Base-by-base conservation (phyloP, 2,888 invertebrate species). In the Drosophila mimica region DNA sequence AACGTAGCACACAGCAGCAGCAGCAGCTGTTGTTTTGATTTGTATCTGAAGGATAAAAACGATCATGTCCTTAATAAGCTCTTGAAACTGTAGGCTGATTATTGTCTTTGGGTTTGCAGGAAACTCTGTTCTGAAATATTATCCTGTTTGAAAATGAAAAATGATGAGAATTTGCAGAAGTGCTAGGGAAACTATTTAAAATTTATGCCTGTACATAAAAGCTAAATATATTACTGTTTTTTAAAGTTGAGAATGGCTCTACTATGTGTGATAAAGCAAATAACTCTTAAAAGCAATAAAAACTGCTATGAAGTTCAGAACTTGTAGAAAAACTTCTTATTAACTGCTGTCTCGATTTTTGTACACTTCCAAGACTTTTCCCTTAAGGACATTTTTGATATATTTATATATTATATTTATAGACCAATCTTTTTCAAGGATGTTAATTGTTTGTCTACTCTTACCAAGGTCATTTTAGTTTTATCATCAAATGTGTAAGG, bases 21-120 rank as follows among this genome's bases (percentile, higher is more conserved):
- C 57, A 63, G 79, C 70, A 70, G 73, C 49, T 34, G 38, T 20
- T 67, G n/a, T 61, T 72, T 40, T 64, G 59, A 80, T 80, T 51
- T 60, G 51, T 48, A 69, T 75, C 78, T 60, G 0, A 33, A 48
- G 36, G n/a, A 33, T 17, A 40, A 15, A 20, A 59, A 38, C 49
- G 51, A 33, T 64, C 25, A 68, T 38, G 36, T n/a, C 13, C 58
- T 74, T 36, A 65, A 65, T 28, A 73, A 51, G 30, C 40, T 51
- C 36, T 48, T 15, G 25, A 59, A 33, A 66, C 11, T 33, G 36
- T n/a, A 46, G 34, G 17, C 20, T 13, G 34, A 31, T 34, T 33
- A 56, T 53, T 64, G 51, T 15, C 46, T 30, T 54, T 11, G n/a
- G 28, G 28, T n/a, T 38, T 17, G 13, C 28, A 28, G 13, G 11